Evolutionary conservation across 2,888 invertebrate species (phyloP).

Genomic region (Thereva nobilitata): DNA sequence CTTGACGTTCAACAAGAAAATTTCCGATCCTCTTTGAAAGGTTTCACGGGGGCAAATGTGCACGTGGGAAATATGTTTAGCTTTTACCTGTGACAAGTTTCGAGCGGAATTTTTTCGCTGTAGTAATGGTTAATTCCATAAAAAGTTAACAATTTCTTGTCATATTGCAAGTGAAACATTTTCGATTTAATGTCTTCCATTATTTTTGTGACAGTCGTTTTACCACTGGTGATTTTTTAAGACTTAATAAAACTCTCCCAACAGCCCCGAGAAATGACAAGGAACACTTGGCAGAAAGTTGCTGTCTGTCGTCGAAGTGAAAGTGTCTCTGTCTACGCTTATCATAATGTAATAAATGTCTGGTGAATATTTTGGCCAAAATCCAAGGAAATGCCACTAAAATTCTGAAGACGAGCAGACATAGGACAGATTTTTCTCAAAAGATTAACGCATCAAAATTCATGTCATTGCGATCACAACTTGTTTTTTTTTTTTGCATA

Average conservation of each 20-base stretch:
- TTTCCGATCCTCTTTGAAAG: not conserved
- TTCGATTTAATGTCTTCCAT: too few relatives aligned
- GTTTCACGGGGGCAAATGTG: too few relatives aligned
- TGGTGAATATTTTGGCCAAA: constrained; percentile 20
- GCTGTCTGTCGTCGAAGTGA: constrained; percentile 20
- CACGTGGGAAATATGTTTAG: too few relatives aligned
- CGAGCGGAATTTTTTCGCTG: too few relatives aligned
- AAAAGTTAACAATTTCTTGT: too few relatives aligned
- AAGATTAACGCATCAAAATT: constrained; percentile 30
- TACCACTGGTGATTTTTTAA: too few relatives aligned
- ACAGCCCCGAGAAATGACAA: constrained; percentile 7
- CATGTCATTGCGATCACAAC: constrained; percentile 16
- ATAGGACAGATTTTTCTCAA: constrained; percentile 23
- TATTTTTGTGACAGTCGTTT: too few relatives aligned
- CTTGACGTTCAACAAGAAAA: constrained; percentile 1
- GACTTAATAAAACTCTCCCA: not conserved
- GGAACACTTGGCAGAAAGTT: constrained; percentile 14
- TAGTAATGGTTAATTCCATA: too few relatives aligned
- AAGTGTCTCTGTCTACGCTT: constrained; percentile 14
- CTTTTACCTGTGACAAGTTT: too few relatives aligned
- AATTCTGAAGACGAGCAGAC: constrained; percentile 11
- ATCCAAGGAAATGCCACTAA: constrained; percentile 29
- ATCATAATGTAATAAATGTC: constrained; percentile 36
- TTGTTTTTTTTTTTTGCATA: not conserved
- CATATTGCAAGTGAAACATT: too few relatives aligned